Conservation (phyloP, 2,888 invertebrate genomes). For the Minunthozetes semirufus region DNA sequence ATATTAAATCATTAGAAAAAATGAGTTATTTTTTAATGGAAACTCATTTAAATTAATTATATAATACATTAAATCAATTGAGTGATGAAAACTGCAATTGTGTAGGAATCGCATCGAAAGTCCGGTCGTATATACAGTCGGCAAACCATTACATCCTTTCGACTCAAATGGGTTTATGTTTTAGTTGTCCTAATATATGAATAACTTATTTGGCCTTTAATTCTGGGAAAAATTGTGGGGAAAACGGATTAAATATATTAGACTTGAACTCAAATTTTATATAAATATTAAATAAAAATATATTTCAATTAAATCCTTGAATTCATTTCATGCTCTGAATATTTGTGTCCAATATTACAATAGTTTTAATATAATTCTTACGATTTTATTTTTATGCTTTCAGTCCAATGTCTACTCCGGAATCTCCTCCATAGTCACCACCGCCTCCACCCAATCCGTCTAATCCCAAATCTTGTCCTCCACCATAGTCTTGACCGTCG, state of each 20-base stretch:
- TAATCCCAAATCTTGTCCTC: not conserved
- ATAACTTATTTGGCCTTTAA: constrained; percentile 30
- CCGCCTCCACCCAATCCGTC: too few relatives aligned
- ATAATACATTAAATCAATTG: too few relatives aligned
- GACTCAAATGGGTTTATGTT: not conserved
- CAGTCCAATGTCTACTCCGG: not conserved
- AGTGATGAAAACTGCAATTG: not conserved
- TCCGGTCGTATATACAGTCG: not conserved
- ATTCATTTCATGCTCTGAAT: constrained; percentile 17
- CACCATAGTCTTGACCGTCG: not conserved
- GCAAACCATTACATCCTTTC: not conserved
- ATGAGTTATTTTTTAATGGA: too few relatives aligned
- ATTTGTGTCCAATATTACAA: not conserved
- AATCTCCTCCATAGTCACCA: constrained; percentile 15
- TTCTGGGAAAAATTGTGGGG: not conserved
- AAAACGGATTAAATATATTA: not conserved
- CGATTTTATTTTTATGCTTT: constrained; percentile 8
- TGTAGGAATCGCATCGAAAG: not conserved
- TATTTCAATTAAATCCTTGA: not conserved
- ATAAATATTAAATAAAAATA: not conserved
- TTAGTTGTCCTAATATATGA: constrained; percentile 16
- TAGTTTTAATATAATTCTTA: not conserved
- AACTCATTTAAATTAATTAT: too few relatives aligned
- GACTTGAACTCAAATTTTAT: constrained; percentile 6
- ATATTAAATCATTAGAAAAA: too few relatives aligned